Evolutionary conservation across 1,140 invertebrate species (phyloP).

Genomic region (Contarinia nasturtii): DNA sequence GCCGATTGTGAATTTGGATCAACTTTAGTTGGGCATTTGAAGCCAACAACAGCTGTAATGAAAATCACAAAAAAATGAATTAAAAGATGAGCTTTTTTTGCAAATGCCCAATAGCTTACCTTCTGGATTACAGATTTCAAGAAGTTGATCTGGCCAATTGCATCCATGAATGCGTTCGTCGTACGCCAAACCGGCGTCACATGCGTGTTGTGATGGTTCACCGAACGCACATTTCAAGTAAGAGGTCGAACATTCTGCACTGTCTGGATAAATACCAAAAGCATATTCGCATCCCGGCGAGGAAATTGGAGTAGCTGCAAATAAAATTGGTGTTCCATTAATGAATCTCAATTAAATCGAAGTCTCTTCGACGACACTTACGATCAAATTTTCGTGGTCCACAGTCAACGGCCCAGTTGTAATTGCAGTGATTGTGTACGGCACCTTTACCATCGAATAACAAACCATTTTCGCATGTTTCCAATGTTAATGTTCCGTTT

Average conservation of each 20-base stretch:
- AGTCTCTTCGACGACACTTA: constrained; percentile 27
- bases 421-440: constrained; percentile 83
- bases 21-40: constrained; percentile 66
- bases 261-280: constrained; percentile 72
- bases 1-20: constrained; percentile 56
- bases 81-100: neutral
- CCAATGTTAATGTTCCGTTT: constrained; percentile 74
- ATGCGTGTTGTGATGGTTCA: constrained; percentile 53
- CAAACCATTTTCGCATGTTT: constrained; percentile 80
- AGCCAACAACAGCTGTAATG: constrained; percentile 54
- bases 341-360: neutral
- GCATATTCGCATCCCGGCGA: constrained; percentile 68
- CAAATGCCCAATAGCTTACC: constrained; percentile 26
- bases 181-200: constrained; percentile 72
- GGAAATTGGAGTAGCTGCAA: constrained; percentile 57
- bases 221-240: constrained; percentile 76
- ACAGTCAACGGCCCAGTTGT: constrained; percentile 80
- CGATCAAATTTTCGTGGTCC: constrained; percentile 62
- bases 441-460: constrained; percentile 76
- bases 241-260: constrained; percentile 56
- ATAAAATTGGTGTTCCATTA: neutral
- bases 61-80: neutral
- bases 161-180: constrained; percentile 73
- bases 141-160: constrained; percentile 81
- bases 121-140: constrained; percentile 73